A percentile compares a stretch with the other conserved stretches of the same genome.
Conservation (phyloP, 2,888 invertebrate genomes). For the Rhagonycha lutea region DNA sequence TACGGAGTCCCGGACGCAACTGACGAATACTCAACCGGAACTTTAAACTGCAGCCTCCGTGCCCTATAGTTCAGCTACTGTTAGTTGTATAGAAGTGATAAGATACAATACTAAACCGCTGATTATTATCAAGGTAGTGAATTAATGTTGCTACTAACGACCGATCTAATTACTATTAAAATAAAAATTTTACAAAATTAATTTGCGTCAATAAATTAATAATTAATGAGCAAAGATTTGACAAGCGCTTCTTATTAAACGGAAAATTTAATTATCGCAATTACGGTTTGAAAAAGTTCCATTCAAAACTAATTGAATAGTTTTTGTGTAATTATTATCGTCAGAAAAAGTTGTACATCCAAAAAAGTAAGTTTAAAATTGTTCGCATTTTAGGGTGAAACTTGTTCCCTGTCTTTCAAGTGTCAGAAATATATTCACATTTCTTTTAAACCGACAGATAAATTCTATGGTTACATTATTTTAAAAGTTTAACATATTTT, state of each 20-base stretch:
- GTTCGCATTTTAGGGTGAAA: not conserved
- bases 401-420: not conserved
- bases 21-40: constrained; percentile 39
- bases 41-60: constrained; percentile 31
- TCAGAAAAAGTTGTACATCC: not conserved
- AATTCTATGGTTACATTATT: not conserved
- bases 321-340: not conserved
- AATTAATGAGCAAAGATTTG: not conserved
- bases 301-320: not conserved
- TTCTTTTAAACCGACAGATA: not conserved
- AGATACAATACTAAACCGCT: not conserved
- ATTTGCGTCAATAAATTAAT: not conserved
- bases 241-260: not conserved
- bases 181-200: not conserved
- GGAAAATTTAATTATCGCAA: not conserved
- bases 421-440: not conserved
- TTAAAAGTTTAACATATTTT: not conserved
- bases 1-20: constrained; percentile 52
- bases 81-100: constrained; percentile 18
- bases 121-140: not conserved
- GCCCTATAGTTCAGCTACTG: constrained; percentile 28
- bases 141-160: not conserved
- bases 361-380: not conserved
- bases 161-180: too few relatives aligned
- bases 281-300: not conserved